A percentile compares a stretch with the other conserved stretches of the same genome.
Evolutionary conservation across 2,888 invertebrate genomes (phyloP).

Genomic region (Lapara coniferarum): DNA sequence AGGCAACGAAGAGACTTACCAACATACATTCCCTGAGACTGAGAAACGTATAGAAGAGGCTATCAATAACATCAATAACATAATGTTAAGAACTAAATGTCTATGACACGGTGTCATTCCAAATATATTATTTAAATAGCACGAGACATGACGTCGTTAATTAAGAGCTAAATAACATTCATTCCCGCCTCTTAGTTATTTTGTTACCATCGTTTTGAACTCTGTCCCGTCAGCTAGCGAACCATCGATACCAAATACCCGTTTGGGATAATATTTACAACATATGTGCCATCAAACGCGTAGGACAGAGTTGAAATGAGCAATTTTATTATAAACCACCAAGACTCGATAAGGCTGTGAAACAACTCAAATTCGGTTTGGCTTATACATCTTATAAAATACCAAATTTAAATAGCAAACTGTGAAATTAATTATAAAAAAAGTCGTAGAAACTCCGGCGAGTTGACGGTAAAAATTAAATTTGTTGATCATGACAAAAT

Average conservation of each 20-base stretch:
- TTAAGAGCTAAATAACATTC: conserved; percentile 41
- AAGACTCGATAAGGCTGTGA: conserved; percentile 80
- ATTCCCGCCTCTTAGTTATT: conserved; percentile 62
- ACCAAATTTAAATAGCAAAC: conserved; percentile 35
- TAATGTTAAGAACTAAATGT: conserved; percentile 58
- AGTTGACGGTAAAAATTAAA: conserved; percentile 5
- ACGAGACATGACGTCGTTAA: conserved; percentile 44
- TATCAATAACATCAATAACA: conserved; percentile 66
- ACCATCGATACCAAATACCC: conserved; percentile 16
- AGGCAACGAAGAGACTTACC: conserved; percentile 83
- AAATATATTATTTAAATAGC: conserved; percentile 44
- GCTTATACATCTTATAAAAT: conserved; percentile 48
- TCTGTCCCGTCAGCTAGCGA: conserved; percentile 52
- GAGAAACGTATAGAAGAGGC: conserved; percentile 74
- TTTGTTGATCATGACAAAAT: not conserved
- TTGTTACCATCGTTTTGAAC: conserved; percentile 50
- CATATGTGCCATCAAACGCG: conserved; percentile 24
- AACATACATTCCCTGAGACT: conserved; percentile 83
- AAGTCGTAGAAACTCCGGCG: not conserved
- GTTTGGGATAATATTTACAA: not conserved
- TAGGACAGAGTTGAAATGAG: conserved; percentile 59
- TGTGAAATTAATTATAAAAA: not conserved
- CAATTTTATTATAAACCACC: conserved; percentile 61
- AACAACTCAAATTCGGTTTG: conserved; percentile 73
- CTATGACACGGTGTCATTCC: conserved; percentile 47